These are phyloP conservation scores for Actinemys pallida DNA, from an alignment of 2,113 vertebrate genomes.

Conservation along the genomic window DNA sequence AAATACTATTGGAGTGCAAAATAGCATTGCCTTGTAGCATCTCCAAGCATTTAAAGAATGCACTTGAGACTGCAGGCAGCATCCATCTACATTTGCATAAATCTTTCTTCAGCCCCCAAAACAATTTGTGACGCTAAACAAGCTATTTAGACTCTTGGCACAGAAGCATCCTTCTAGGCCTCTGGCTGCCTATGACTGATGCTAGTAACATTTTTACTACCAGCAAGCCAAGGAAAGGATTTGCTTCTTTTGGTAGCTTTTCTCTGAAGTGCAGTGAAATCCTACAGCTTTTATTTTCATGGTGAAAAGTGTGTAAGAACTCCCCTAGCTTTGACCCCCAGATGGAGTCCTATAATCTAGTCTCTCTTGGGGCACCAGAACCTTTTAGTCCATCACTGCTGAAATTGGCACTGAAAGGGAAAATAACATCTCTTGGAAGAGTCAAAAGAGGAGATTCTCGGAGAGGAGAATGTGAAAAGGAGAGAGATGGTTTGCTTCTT, in stretches of 20 bases:
- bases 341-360: constrained; percentile 76
- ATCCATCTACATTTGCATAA: not conserved
- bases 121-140: not conserved
- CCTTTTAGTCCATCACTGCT: constrained; percentile 71
- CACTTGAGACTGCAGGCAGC: not conserved
- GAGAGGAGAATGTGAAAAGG: constrained; percentile 63
- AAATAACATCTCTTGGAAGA: constrained; percentile 74
- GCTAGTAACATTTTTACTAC: constrained; percentile 2
- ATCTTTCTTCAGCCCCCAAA: not conserved
- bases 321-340: constrained; percentile 74
- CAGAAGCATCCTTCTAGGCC: not conserved
- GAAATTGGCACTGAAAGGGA: constrained; percentile 74
- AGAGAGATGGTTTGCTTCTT: constrained; percentile 21
- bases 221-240: constrained; percentile 55
- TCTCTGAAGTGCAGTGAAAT: constrained; percentile 68
- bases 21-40: not conserved
- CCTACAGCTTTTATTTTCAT: constrained; percentile 72
- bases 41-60: not conserved
- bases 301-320: constrained; percentile 70
- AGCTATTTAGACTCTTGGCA: not conserved
- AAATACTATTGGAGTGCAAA: not conserved
- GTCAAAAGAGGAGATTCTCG: constrained; percentile 64
- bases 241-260: constrained; percentile 67
- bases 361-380: constrained; percentile 73
- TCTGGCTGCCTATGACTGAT: not conserved